Evolutionary conservation across 2,113 vertebrate species (phyloP).

Genomic region (Lepus europaeus): DNA sequence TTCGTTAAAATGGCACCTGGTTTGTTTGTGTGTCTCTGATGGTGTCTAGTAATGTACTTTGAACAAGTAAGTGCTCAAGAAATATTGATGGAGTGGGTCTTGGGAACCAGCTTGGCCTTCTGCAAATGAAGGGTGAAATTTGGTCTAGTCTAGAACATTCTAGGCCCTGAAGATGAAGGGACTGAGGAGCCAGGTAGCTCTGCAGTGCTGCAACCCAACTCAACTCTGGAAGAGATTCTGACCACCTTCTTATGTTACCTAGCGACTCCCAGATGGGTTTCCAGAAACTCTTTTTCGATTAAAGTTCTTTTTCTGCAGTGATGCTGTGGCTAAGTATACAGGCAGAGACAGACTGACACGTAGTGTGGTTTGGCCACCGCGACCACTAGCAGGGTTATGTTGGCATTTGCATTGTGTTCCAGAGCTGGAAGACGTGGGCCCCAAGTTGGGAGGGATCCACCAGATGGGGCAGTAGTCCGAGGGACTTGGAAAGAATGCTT

Average conservation of each 20-base stretch:
- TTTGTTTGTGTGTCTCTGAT: not conserved
- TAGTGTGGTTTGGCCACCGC: not conserved
- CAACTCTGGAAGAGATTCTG: not conserved
- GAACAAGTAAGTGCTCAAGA: not conserved
- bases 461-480: not conserved
- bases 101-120: not conserved
- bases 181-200: not conserved
- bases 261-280: not conserved
- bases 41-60: not conserved
- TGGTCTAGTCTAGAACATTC: rapidly evolving
- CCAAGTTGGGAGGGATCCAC: not conserved
- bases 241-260: not conserved
- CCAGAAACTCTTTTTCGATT: not conserved
- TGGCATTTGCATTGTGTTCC: rapidly evolving
- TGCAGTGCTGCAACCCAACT: not conserved
- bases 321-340: not conserved
- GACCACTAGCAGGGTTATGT: too few relatives aligned
- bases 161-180: not conserved
- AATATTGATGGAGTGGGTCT: not conserved
- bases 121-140: not conserved
- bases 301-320: not conserved
- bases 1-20: not conserved
- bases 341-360: not conserved
- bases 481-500: not conserved
- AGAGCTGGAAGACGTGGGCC: not conserved